Percentiles rank a stretch among this genome's conserved stretches.
Evolutionary conservation across 2,888 invertebrate species (phyloP).

Genomic region (Cetonia aurata): DNA sequence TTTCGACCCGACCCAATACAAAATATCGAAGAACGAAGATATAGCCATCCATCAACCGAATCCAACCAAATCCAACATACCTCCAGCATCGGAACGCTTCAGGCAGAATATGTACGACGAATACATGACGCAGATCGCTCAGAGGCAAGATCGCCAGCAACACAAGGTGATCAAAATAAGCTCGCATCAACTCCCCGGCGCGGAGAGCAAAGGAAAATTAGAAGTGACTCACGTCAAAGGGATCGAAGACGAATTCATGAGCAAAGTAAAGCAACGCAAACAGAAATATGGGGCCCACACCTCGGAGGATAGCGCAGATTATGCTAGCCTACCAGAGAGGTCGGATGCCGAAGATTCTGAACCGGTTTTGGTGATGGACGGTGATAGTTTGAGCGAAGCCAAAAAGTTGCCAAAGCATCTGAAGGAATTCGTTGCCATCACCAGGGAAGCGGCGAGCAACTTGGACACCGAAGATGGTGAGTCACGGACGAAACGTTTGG

Average conservation of each 20-base stretch:
- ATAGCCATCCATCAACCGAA: conserved; percentile 60
- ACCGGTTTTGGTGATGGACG: conserved; percentile 74
- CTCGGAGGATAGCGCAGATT: conserved; percentile 75
- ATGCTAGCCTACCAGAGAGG: conserved; percentile 57
- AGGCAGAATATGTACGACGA: conserved; percentile 88
- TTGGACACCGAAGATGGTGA: conserved; percentile 69
- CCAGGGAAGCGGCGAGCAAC: conserved; percentile 59
- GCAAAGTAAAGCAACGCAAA: conserved; percentile 79
- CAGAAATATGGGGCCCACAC: conserved; percentile 76
- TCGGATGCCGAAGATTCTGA: conserved; percentile 57
- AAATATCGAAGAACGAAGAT: conserved; percentile 68
- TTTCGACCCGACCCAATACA: conserved; percentile 67
- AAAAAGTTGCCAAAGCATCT: conserved; percentile 81
- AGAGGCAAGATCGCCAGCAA: conserved; percentile 82
- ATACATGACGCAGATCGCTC: conserved; percentile 83
- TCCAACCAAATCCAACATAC: conserved; percentile 26
- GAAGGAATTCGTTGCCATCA: conserved; percentile 81
- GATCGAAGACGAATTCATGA: conserved; percentile 83
- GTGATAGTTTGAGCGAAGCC: conserved; percentile 73
- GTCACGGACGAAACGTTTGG: conserved; percentile 57
- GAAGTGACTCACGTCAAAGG: conserved; percentile 67
- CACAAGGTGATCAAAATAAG: conserved; percentile 86
- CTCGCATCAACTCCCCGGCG: conserved; percentile 65
- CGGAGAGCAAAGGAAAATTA: conserved; percentile 45
- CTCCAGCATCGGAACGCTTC: conserved; percentile 73